Percentiles rank a stretch among this genome's conserved stretches.
Conservation (phyloP, 2,888 invertebrate species). For the Choristoneura rosaceana region DNA sequence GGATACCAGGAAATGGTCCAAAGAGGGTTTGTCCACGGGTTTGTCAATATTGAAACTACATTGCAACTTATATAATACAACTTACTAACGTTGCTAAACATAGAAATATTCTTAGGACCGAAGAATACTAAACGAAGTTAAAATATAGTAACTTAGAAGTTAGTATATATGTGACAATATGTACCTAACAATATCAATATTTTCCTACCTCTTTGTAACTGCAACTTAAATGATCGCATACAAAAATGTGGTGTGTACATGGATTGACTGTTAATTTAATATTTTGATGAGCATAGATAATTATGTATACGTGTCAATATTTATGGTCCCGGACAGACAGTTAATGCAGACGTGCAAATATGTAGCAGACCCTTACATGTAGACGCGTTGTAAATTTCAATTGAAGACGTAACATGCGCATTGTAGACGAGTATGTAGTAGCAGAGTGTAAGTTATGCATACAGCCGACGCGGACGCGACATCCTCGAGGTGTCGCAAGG, state of each 20-base stretch:
- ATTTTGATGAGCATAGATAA: conserved; percentile 19
- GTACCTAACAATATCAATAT: too few relatives aligned
- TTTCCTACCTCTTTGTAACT: too few relatives aligned
- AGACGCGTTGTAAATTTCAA: conserved; percentile 31
- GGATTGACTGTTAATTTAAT: conserved; percentile 21
- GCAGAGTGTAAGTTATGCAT: conserved; percentile 28
- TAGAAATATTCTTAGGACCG: too few relatives aligned
- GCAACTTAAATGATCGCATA: background rate
- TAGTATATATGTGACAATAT: background rate
- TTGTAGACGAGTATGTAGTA: conserved; percentile 20
- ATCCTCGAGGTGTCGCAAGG: conserved; percentile 45
- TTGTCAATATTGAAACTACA: too few relatives aligned
- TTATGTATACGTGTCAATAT: conserved; percentile 3
- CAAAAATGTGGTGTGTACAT: conserved; percentile 7
- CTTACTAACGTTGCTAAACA: too few relatives aligned
- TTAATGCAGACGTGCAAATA: conserved; percentile 39
- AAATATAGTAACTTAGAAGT: too few relatives aligned
- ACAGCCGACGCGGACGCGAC: conserved; percentile 15
- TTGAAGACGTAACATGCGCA: conserved; percentile 37
- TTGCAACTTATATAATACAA: too few relatives aligned
- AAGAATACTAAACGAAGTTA: too few relatives aligned
- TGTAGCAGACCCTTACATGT: conserved; percentile 33
- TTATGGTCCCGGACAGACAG: conserved; percentile 31
- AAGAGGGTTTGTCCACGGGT: too few relatives aligned
- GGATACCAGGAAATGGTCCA: too few relatives aligned